These are phyloP conservation scores for Macrotis lagotis DNA, from an alignment of 2,113 vertebrate genomes.

Conservation along the genomic window DNA sequence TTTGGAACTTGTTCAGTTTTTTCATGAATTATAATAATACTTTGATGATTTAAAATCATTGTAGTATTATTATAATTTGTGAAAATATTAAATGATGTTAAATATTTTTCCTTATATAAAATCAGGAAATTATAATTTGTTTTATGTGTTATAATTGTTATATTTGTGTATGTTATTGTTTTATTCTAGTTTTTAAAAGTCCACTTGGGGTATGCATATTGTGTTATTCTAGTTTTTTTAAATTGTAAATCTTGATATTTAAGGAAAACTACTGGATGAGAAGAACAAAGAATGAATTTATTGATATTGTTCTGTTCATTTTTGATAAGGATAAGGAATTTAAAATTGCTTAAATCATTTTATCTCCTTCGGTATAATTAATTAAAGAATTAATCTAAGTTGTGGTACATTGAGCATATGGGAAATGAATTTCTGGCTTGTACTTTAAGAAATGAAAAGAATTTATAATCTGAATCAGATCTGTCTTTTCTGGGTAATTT, in stretches of 20 bases:
- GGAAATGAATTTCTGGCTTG: constrained; percentile 36
- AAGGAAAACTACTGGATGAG: constrained; percentile 10
- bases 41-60: constrained; percentile 41
- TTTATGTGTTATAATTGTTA: not conserved
- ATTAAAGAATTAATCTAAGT: constrained; percentile 20
- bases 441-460: constrained; percentile 33
- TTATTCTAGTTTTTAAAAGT: constrained; percentile 30
- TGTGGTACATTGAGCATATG: not conserved
- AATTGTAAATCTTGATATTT: not conserved
- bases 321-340: constrained; percentile 40
- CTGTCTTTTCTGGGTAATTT: constrained; percentile 23
- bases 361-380: constrained; percentile 22
- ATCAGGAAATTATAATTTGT: constrained; percentile 34
- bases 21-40: constrained; percentile 26
- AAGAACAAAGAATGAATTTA: constrained; percentile 17
- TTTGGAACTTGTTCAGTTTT: not conserved
- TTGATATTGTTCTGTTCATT: constrained; percentile 34
- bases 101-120: constrained; percentile 44
- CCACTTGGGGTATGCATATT: constrained; percentile 29
- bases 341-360: constrained; percentile 23
- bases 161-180: not conserved
- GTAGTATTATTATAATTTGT: too few species aligned
- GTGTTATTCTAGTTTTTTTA: not conserved
- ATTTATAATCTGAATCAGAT: constrained; percentile 44
- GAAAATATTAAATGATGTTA: constrained; percentile 21